These are phyloP conservation scores for Crotophaga sulcirostris DNA, from an alignment of 2,113 vertebrate genomes.

Conservation along the genomic window DNA sequence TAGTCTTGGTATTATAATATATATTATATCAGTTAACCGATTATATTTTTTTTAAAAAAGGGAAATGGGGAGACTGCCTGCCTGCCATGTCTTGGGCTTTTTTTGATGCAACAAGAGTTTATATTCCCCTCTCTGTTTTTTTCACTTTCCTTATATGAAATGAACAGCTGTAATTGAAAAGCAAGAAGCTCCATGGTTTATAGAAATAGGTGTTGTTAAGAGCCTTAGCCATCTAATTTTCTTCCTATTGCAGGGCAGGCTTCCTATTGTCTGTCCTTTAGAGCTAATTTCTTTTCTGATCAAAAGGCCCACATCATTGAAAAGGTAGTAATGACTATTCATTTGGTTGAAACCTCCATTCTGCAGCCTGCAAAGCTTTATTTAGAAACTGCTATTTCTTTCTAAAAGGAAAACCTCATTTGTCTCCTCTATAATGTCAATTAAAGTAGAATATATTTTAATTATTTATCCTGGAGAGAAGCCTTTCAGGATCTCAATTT, in stretches of 20 bases:
- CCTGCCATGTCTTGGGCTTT: conserved; percentile 7
- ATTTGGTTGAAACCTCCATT: conserved; percentile 80
- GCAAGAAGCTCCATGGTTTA: conserved; percentile 81
- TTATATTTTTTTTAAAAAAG: conserved; percentile 57
- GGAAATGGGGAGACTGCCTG: conserved; percentile 23
- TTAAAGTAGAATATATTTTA: conserved; percentile 85
- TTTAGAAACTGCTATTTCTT: conserved; percentile 83
- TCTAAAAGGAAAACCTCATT: conserved; percentile 83
- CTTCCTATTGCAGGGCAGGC: conserved; percentile 83
- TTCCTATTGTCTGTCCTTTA: conserved; percentile 83
- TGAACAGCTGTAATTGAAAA: conserved; percentile 87
- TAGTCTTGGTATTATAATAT: conserved; percentile 44
- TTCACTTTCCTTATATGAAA: conserved; percentile 78
- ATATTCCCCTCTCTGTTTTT: conserved; percentile 75
- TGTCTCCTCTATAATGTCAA: conserved; percentile 83
- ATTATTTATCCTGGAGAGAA: conserved; percentile 82
- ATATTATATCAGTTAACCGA: conserved; percentile 64
- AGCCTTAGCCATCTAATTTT: conserved; percentile 83
- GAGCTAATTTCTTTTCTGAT: conserved; percentile 86
- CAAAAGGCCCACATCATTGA: conserved; percentile 84
- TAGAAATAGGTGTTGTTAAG: conserved; percentile 86
- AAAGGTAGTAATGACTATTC: conserved; percentile 88
- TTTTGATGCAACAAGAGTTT: conserved; percentile 73
- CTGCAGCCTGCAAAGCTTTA: conserved; percentile 78
- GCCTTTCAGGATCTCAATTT: conserved; percentile 82